Base-by-base conservation (phyloP, 2,113 vertebrate species). In the Gopherus flavomarginatus region DNA sequence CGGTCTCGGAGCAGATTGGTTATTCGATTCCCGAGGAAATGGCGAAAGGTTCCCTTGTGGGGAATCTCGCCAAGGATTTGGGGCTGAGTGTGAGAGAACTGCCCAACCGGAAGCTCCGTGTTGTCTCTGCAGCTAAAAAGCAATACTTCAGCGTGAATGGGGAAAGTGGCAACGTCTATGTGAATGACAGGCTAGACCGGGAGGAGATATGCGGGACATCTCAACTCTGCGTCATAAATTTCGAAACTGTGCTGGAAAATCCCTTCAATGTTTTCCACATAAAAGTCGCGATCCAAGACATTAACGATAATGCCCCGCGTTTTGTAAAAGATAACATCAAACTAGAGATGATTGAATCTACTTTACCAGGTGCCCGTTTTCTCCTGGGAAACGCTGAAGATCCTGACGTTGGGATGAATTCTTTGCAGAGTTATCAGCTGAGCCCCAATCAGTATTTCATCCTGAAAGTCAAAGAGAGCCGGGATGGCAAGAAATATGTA, bases 231-330 rank as follows among this genome's bases (percentile, higher is more conserved):
- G 6, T 31, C 31, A 35, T 69, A 8, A 19, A 35, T 35, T n/a
- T 69, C 62, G 35, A 69, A n/a, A n/a, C 62, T 35, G 62, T 69
- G 62, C 16, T 69, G 62, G 65, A 69, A n/a, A 69, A n/a, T n/a
- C 65, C 65, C 65, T 31, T 69, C 35, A 69, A n/a, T 19, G 35
- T 69, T 69, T 69, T 69, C 35, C 65, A 69, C 54, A 47, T 98
- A 77, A 87, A 84, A 7, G 89, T 98, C 22, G 94, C 91, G 88
- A 89, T 98, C 88, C 72, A 98, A 65, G 98, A 98, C 91, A 93
- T 97, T 78, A 98, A 98, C 93, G 98, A 98, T 94, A 98, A 98
- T 65, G 90, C 90, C 21, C 98, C 98, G 3, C 38, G 91, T 11
- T 98, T 98, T 90, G 77, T 98, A 85, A 95, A 96, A 83, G 91